These are phyloP conservation scores for Phortica magna DNA, from an alignment of 2,888 invertebrate species.

Conservation along the genomic window DNA sequence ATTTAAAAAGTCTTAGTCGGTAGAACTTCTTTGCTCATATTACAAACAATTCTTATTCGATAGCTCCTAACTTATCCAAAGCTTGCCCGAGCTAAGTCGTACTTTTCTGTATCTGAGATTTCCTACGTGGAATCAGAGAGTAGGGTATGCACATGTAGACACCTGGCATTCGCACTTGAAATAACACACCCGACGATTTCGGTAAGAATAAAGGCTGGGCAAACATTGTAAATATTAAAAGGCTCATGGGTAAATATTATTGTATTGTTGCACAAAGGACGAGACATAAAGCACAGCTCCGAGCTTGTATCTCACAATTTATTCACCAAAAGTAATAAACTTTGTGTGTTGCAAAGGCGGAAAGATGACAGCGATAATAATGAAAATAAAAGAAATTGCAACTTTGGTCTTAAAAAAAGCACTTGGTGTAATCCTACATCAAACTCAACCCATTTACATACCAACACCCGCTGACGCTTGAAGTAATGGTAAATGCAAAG, in stretches of 20 bases:
- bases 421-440: conserved; percentile 14
- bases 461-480: conserved; percentile 9
- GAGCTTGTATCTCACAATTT: neutral
- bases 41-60: no score
- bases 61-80: no score
- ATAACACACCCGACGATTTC: no score
- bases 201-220: neutral
- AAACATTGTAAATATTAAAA: conserved; percentile 22
- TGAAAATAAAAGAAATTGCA: conserved; percentile 39
- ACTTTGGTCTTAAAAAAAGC: conserved; percentile 52
- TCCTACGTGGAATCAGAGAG: no score
- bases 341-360: neutral
- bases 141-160: no score
- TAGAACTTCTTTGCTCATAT: no score
- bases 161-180: no score
- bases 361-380: conserved; percentile 38
- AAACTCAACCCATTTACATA: conserved; percentile 41
- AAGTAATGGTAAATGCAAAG: neutral
- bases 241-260: conserved; percentile 15
- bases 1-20: no score
- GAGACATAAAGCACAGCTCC: conserved; percentile 8
- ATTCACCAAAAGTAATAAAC: neutral
- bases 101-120: no score
- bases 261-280: neutral
- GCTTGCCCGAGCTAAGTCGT: no score